Evolutionary conservation across 1,140 invertebrate species (phyloP).

Genomic region (Heliconius eleuchia): DNA sequence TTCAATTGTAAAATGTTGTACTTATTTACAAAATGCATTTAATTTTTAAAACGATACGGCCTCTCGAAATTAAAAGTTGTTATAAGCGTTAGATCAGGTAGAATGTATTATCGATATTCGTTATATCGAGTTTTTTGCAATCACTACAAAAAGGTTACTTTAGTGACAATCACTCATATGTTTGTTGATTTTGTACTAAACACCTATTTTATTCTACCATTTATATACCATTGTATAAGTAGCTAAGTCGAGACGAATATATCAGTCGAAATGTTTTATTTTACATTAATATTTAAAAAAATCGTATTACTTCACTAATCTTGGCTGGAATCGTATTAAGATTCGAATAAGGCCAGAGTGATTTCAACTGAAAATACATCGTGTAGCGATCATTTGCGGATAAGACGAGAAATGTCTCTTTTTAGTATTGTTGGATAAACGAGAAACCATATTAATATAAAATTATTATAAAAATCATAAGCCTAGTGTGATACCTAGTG

Average conservation of each 20-base stretch:
- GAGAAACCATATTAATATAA: constrained; percentile 9
- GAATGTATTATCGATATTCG: constrained; percentile 17
- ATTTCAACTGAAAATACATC: constrained; percentile 29
- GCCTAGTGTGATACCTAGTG: constrained; percentile 12
- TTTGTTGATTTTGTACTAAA: constrained; percentile 72
- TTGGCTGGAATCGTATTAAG: constrained; percentile 73
- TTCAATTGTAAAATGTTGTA: constrained; percentile 63
- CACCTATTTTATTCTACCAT: constrained; percentile 73
- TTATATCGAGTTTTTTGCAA: constrained; percentile 20
- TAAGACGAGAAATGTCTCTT: constrained; percentile 19
- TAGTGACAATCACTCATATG: constrained; percentile 46
- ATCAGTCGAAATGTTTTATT: constrained; percentile 77
- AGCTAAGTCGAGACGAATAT: constrained; percentile 75
- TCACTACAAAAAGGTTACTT: constrained; percentile 30
- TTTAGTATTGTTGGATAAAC: neutral
- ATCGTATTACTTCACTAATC: constrained; percentile 61
- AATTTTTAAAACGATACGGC: constrained; percentile 34
- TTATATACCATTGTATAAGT: constrained; percentile 73
- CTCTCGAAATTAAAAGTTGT: constrained; percentile 22
- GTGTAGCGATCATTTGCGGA: constrained; percentile 33
- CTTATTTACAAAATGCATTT: constrained; percentile 80
- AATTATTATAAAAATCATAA: constrained; percentile 12
- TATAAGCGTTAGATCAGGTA: constrained; percentile 34
- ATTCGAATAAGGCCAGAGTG: constrained; percentile 67
- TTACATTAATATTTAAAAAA: constrained; percentile 74